These are phyloP conservation scores for Trinorchestia longiramus DNA, from an alignment of 1,140 invertebrate species.

Conservation along the genomic window DNA sequence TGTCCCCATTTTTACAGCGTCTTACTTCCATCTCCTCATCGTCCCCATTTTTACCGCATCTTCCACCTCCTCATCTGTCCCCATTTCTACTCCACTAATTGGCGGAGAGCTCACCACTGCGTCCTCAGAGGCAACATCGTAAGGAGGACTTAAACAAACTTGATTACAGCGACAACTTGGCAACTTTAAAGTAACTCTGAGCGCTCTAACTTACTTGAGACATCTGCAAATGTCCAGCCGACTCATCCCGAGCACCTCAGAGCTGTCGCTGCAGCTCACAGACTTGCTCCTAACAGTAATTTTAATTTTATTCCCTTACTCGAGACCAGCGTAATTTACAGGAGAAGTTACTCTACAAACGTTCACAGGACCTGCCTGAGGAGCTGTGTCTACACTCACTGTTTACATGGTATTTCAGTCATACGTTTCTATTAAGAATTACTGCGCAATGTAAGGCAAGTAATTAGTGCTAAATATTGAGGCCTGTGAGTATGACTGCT, in stretches of 20 bases:
- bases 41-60: no score
- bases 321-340: neutral
- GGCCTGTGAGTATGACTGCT: no score
- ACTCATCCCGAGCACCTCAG: neutral
- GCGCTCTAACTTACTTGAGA: neutral
- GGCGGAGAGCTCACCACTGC: neutral
- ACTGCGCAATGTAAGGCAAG: no score
- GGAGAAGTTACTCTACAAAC: neutral
- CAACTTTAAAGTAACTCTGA: slow-evolving; percentile 23
- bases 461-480: no score
- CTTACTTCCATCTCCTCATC: no score
- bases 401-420: neutral
- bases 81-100: neutral
- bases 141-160: slow-evolving; percentile 25
- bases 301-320: neutral
- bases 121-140: neutral
- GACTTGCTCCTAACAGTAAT: neutral
- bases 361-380: neutral
- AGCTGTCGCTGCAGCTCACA: neutral
- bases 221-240: neutral
- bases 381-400: neutral
- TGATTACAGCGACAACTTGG: slow-evolving; percentile 7
- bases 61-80: no score
- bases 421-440: no score
- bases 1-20: neutral